These are phyloP conservation scores for Aspiorhynchus laticeps DNA, from an alignment of 2,113 vertebrate genomes.

Conservation along the genomic window DNA sequence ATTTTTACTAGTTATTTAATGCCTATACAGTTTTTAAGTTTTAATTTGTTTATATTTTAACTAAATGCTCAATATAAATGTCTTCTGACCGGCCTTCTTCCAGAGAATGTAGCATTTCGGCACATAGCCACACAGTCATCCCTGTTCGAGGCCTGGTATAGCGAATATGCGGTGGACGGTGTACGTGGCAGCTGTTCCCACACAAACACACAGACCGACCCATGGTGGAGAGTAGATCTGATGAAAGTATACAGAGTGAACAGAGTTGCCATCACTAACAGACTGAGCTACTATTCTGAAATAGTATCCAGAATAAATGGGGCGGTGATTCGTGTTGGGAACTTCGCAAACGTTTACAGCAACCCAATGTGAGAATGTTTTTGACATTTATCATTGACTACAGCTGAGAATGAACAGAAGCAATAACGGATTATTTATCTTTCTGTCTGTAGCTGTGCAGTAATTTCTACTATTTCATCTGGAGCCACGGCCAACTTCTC, in stretches of 20 bases:
- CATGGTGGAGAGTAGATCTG: slow-evolving; percentile 1
- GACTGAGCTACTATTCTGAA: not conserved
- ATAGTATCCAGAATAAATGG: not conserved
- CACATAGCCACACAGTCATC: not conserved
- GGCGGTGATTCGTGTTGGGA: not conserved
- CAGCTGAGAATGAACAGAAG: not conserved
- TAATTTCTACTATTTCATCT: not conserved
- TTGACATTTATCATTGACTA: not conserved
- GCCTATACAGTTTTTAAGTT: no score
- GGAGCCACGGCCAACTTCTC: not conserved
- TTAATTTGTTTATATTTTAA: no score
- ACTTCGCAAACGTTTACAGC: not conserved
- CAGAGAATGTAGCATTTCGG: not conserved
- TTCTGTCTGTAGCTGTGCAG: slow-evolving; percentile 32
- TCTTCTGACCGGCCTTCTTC: no score
- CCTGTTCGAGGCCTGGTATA: rapidly evolving
- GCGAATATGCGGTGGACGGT: not conserved
- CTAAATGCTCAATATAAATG: no score
- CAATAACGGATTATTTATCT: no score
- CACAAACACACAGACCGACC: not conserved
- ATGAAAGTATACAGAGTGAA: not conserved
- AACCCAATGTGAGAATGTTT: not conserved
- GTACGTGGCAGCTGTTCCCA: not conserved
- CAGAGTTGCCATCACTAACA: not conserved
- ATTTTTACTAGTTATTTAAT: no score